Evolutionary conservation across 2,888 invertebrate species (phyloP), one percentile per base, ranked within the genome.

Genomic region (Biston stratarius): DNA sequence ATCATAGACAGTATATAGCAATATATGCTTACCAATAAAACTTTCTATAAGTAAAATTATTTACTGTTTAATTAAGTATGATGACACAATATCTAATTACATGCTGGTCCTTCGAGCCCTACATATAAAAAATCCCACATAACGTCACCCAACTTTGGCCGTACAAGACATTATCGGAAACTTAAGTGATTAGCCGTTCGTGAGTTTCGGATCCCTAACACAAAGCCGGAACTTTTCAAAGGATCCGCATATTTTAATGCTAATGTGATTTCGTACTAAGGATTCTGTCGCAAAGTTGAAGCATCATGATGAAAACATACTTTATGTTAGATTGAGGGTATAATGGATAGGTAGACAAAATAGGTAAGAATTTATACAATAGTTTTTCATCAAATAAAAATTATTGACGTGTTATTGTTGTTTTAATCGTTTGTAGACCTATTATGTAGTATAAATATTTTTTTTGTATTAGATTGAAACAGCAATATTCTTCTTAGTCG

Each of bases 101-200:
- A 8, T n/a, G 34, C 33, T 14, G 49, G 60, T 60, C 48, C 44
- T 51, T 57, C 56, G 44, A 66, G 51, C 45, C 42, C 14, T 33
- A 51, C 58, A 58, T 44, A 62, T 62, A 74, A 74, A 74, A 74
- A 74, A 53, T 64, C 55, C 47, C 69, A 69, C 68, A 64, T 72
- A 72, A 71, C 74, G 72, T 70, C 67, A 49, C 63, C 33, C 57
- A 74, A 74, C 74, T 74, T 73, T 61, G 61, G 67, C 72, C 75
- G 77, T 77, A 75, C 77, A 82, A 80, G 47, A 84, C 85, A 82
- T 83, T 87, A 89, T 87, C 84, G 83, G 78, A 82, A 90, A 89
- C 88, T 90, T 89, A 84, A 84, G 88, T 89, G 88, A 90, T 90
- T 90, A 90, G 89, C 74, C 68, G 83, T 84, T 84, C 83, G 83